A percentile compares a stretch with the other conserved stretches of the same genome.
phyloP scores from a whole-genome alignment of 2,888 invertebrate genomes.

The Trachelus tabidus region DNA sequence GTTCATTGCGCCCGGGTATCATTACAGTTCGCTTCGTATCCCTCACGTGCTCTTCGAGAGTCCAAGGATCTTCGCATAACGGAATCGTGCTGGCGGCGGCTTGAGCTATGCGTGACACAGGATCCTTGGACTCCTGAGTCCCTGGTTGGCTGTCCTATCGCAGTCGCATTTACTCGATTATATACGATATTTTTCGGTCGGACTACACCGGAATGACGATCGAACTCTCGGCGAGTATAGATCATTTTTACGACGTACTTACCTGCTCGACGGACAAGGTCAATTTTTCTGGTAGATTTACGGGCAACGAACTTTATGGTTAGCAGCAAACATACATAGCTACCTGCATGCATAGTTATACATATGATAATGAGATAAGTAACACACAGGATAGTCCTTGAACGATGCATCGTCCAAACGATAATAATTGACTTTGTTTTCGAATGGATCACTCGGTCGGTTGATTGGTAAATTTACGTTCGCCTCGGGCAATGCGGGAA shows the following conservation, averaged over 20 bases:
- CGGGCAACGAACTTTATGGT: neutral
- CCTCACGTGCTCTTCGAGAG: neutral
- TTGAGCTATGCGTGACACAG: constrained; percentile 30
- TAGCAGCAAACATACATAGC: neutral
- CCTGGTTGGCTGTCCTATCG: neutral
- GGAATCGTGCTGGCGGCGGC: constrained; percentile 9
- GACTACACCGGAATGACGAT: neutral
- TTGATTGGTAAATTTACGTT: neutral
- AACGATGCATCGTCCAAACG: too few relatives aligned
- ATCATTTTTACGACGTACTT: neutral
- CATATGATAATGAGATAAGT: too few relatives aligned
- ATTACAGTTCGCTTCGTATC: neutral
- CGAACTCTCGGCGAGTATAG: neutral
- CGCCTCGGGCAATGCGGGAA: neutral
- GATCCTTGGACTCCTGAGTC: constrained; percentile 14
- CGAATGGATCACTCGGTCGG: neutral
- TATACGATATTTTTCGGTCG: neutral
- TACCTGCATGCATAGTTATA: too few relatives aligned
- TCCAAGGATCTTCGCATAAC: constrained; percentile 25
- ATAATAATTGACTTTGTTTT: neutral
- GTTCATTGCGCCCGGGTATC: neutral
- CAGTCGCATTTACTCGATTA: neutral
- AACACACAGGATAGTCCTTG: too few relatives aligned
- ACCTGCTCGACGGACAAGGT: neutral
- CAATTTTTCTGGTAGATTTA: neutral